Percentiles rank a stretch among this genome's conserved stretches.
Conservation (phyloP, 2,113 vertebrate species). For the Aptenodytes forsteri region DNA sequence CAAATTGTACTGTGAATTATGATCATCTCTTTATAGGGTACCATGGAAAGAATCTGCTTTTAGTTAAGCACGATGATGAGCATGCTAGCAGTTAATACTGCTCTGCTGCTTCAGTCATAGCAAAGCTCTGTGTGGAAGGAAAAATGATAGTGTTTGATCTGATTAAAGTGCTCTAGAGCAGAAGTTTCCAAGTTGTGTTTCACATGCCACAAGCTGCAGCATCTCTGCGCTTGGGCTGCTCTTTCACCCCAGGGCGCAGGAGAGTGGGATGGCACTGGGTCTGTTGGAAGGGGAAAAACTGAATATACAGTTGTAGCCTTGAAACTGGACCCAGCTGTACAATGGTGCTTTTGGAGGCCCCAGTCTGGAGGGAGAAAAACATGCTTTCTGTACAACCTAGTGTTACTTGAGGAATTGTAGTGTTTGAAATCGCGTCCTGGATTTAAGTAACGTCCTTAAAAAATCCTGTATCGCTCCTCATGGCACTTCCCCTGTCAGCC, state of each 20-base stretch:
- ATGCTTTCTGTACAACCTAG: not conserved
- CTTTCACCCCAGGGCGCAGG: not conserved
- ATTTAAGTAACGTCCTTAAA: not conserved
- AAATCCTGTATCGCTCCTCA: rapidly evolving
- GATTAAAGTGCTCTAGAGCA: not conserved
- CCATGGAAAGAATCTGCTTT: not conserved
- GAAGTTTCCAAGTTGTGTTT: not conserved
- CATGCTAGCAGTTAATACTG: not conserved
- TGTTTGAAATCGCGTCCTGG: not conserved
- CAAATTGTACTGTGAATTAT: not conserved
- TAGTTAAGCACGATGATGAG: not conserved
- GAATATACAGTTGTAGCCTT: not conserved
- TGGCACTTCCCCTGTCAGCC: not conserved
- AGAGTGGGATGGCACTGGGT: not conserved
- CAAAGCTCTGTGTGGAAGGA: not conserved
- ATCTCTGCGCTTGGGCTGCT: not conserved
- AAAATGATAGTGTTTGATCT: not conserved
- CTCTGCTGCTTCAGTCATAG: not conserved
- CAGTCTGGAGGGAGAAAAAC: not conserved
- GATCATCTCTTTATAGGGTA: not conserved
- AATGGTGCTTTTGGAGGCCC: not conserved
- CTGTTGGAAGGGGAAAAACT: not conserved
- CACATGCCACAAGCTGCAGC: not conserved
- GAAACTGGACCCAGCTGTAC: not conserved
- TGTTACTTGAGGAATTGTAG: not conserved